Evolutionary conservation across 1,140 invertebrate species (phyloP).

Genomic region (Coenobita brevimanus): DNA sequence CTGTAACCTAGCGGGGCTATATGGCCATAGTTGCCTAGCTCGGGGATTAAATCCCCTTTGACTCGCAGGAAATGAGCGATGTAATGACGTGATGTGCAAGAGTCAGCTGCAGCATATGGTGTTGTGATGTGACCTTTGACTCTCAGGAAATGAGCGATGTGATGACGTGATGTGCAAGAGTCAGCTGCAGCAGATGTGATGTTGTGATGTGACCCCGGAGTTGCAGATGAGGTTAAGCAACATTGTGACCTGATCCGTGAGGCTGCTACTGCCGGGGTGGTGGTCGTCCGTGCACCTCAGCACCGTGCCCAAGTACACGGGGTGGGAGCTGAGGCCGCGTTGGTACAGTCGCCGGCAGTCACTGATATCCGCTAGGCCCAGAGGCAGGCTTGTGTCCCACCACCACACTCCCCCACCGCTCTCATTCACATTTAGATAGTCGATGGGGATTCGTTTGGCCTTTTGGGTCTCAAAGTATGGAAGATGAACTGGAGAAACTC

Average conservation of each 20-base stretch:
- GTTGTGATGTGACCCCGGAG: not conserved
- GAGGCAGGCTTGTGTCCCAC: slow-evolving; percentile 47
- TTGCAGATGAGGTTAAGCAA: slow-evolving; percentile 36
- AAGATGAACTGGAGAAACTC: too few relatives aligned
- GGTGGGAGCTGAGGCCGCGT: not conserved
- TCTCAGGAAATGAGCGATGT: too few relatives aligned
- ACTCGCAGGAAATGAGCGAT: too few relatives aligned
- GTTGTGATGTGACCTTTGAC: too few relatives aligned
- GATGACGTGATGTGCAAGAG: not conserved
- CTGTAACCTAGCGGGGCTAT: too few relatives aligned
- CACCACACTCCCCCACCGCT: slow-evolving; percentile 10
- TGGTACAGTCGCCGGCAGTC: slow-evolving; percentile 33
- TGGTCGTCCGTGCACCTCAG: not conserved
- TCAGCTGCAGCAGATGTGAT: slow-evolving; percentile 20
- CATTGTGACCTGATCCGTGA: slow-evolving; percentile 27
- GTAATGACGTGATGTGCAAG: too few relatives aligned
- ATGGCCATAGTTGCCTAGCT: too few relatives aligned
- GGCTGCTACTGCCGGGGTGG: not conserved
- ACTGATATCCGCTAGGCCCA: slow-evolving; percentile 20
- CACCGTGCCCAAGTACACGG: not conserved
- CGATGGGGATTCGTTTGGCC: too few relatives aligned
- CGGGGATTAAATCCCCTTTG: too few relatives aligned
- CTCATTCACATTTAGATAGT: not conserved
- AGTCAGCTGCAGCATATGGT: too few relatives aligned
- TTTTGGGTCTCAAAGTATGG: too few relatives aligned